A percentile compares a stretch with the other conserved stretches of the same genome.
phyloP scores from a whole-genome alignment of 2,888 invertebrate species.

The Tribolium freemani region DNA sequence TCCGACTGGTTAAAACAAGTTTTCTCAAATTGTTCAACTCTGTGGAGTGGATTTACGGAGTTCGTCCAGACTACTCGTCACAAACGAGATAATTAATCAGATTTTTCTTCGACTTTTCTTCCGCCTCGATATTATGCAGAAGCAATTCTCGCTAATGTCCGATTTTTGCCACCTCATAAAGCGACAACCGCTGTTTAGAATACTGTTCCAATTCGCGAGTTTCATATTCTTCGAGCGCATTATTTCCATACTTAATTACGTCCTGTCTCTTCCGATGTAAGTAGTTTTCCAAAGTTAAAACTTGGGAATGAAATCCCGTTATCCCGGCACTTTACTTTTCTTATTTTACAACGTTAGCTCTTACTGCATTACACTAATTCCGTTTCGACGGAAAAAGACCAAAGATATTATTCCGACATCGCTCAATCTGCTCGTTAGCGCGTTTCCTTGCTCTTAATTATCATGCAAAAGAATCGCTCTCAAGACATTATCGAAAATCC shows the following conservation, averaged over 20 bases:
- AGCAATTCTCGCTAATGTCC: constrained; percentile 5
- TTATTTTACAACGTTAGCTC: constrained; percentile 34
- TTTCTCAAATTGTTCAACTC: constrained; percentile 13
- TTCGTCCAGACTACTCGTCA: not conserved
- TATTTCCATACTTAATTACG: constrained; percentile 32
- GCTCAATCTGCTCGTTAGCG: constrained; percentile 32
- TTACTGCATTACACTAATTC: constrained; percentile 38
- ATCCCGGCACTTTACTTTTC: constrained; percentile 29
- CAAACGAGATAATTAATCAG: constrained; percentile 28
- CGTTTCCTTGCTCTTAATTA: constrained; percentile 9
- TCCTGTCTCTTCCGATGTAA: constrained; percentile 29
- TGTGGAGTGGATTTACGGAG: constrained; percentile 5
- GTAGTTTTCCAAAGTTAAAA: constrained; percentile 36
- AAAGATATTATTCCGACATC: constrained; percentile 24
- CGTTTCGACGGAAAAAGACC: constrained; percentile 18
- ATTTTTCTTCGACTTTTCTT: constrained; percentile 15
- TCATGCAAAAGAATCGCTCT: not conserved
- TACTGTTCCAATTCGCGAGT: constrained; percentile 12
- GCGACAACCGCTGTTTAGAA: constrained; percentile 25
- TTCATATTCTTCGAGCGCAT: constrained; percentile 20
- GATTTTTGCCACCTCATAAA: constrained; percentile 19
- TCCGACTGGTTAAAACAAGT: constrained; percentile 18
- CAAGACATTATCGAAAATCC: not conserved
- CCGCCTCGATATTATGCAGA: constrained; percentile 1
- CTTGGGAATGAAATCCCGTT: constrained; percentile 32